Base-by-base conservation (phyloP, 1,140 invertebrate species). In the Drosophila orosa region DNA sequence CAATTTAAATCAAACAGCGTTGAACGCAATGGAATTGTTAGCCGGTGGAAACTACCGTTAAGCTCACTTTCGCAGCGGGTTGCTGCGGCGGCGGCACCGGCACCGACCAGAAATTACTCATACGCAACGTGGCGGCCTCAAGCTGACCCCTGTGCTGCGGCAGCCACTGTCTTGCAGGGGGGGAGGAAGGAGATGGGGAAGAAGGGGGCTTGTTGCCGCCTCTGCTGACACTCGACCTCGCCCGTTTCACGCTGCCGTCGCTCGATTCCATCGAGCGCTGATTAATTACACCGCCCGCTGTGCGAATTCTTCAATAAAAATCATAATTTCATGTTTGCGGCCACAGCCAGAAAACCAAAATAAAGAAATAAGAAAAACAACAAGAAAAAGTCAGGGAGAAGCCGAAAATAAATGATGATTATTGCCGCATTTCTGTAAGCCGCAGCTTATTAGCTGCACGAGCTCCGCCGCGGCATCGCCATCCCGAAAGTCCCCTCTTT, bases 221-320 rank as follows among this genome's bases (percentile, higher is more conserved):
- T 67, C 60, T 71, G 73, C 79, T 77, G 79, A 73, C 79, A 81
- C 79, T 81, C 74, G 79, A 81, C 78, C 61, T 77, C 61, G 78
- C 66, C 78, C 72, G 78, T 80, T 80, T 77, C 79, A 73, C 79
- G 79, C 79, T 68, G 62, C 58, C 40, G 58, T 37, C 44, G 50
- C 50, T 52, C 54, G 29, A 72, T 71, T 78, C 81, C 78, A 68
- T 74, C 52, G 48, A 55, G 48, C 74, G 77, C 84, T 89, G 84
- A 89, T 89, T 89, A 89, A 89, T 89, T 89, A 89, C 84, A 89
- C 84, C 84, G 85, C 84, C 84, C 84, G 84, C 84, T 89, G 84
- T 73, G 84, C 84, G 78, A 89, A 89, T 89, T 89, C 84, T 86
- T 89, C 84, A 89, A 89, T 89, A 89, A 89, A 89, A 89, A 89